A percentile compares a stretch with the other conserved stretches of the same genome.
Evolutionary conservation across 2,888 invertebrate species (phyloP).

Genomic region (Clitarchus hookeri): DNA sequence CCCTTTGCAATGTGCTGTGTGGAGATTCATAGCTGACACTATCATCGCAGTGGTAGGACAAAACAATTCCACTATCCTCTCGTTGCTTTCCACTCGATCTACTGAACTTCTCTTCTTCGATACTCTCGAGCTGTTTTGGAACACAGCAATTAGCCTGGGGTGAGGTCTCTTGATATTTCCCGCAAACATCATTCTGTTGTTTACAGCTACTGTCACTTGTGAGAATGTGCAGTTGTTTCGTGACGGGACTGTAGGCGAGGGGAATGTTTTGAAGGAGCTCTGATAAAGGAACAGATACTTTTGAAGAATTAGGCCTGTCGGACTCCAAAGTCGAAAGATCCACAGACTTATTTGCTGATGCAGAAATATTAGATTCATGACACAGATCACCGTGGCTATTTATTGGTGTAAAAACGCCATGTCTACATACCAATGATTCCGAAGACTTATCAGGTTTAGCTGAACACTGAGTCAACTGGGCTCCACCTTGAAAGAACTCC

Average conservation of each 20-base stretch:
- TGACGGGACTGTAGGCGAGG: slow-evolving; percentile 73
- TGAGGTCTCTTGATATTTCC: slow-evolving; percentile 38
- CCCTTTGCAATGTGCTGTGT: slow-evolving; percentile 38
- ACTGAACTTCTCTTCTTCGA: slow-evolving; percentile 40
- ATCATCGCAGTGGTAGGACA: slow-evolving; percentile 37
- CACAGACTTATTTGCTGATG: background rate
- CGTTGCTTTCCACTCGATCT: slow-evolving; percentile 4
- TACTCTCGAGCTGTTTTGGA: slow-evolving; percentile 39
- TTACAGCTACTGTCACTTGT: background rate
- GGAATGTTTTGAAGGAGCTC: slow-evolving; percentile 75
- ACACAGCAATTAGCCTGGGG: slow-evolving; percentile 31
- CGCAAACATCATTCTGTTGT: slow-evolving; percentile 40
- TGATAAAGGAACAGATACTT: slow-evolving; percentile 60
- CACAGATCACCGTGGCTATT: background rate
- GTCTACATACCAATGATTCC: background rate
- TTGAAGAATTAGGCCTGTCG: slow-evolving; percentile 25
- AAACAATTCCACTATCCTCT: slow-evolving; percentile 31
- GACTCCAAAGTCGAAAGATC: background rate
- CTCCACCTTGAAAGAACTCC: background rate
- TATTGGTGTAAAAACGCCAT: background rate
- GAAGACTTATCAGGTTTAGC: background rate
- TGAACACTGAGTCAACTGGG: no score
- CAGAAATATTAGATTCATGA: background rate
- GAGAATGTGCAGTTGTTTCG: slow-evolving; percentile 67
- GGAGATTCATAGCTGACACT: slow-evolving; percentile 39